Base-by-base conservation (phyloP, 1,140 invertebrate genomes). In the Aphis craccivora region DNA sequence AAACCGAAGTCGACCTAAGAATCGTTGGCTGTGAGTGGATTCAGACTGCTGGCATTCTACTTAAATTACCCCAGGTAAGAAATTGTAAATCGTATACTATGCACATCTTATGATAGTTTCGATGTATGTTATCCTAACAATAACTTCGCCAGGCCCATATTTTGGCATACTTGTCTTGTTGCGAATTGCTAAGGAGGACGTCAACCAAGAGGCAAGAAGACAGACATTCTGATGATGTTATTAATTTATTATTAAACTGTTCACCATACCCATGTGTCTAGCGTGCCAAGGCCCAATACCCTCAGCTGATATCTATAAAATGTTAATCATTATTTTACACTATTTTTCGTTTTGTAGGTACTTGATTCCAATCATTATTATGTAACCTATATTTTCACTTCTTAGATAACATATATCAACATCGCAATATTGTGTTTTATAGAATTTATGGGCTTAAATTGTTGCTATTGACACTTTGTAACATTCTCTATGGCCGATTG, bases 21-120 rank as follows among this genome's bases (percentile, higher is more conserved):
- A 98, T 99, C 94, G 96, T 99, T 94, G 99, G 99, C 87, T 99
- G 99, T 96, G 99, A 99, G 95, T 96, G 99, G 25, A 99, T 99
- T 94, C 99, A 99, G 96, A 98, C 98, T 0, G 98, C 99, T 51
- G 99, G 99, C 55, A 99, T 99, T 94, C 95, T 99, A 86, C 95
- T 99, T 7, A 98, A 98, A 95, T 95, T 99, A 94, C 99, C 99
- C 53, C 99, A 99, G 97, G 97, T 98, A 95, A 95, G 95, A 95
- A n/a, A 8, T 67, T 18, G 14, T 76, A 14, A 14, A n/a, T 67
- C 11, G 11, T 5, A 14, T n/a, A n/a, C 0, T 18, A n/a, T 76
- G 14, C 5, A 76, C 0, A n/a, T n/a, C 60, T n/a, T 76, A 0
- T 76, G 11, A 60, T 30, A 8, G 23, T 0, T 30, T 0, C 8